These are phyloP conservation scores for Cataglyphis hispanica DNA, from an alignment of 1,140 invertebrate species.

Conservation along the genomic window DNA sequence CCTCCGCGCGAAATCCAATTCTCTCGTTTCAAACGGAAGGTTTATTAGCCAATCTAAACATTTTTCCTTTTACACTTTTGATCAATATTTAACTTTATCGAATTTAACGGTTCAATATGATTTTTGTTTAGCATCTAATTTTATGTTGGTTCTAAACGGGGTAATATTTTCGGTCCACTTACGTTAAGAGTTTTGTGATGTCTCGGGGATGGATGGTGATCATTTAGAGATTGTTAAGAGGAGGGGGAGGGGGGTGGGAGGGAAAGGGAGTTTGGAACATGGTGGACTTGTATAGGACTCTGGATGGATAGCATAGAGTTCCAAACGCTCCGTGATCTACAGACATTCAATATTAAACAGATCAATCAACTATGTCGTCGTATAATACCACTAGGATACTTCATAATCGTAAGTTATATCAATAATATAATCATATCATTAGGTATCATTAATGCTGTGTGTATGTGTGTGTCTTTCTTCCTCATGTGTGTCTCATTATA, in stretches of 20 bases:
- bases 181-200: conserved; percentile 50
- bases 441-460: conserved; percentile 84
- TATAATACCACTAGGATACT: conserved; percentile 86
- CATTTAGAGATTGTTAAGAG: neutral
- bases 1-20: conserved; percentile 50
- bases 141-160: conserved; percentile 27
- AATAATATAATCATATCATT: conserved; percentile 86
- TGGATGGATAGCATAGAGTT: conserved; percentile 86
- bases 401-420: conserved; percentile 86
- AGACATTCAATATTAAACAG: conserved; percentile 87
- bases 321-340: conserved; percentile 87
- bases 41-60: conserved; percentile 27
- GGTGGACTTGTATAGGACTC: conserved; percentile 62
- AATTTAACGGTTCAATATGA: conserved; percentile 45
- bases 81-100: conserved; percentile 46
- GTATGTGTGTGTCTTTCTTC: conserved; percentile 75
- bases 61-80: conserved; percentile 18
- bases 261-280: conserved; percentile 48
- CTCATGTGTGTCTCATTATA: conserved; percentile 74
- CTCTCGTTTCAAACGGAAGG: conserved; percentile 36
- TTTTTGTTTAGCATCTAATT: conserved; percentile 43
- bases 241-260: neutral
- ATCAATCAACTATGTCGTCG: conserved; percentile 87
- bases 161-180: conserved; percentile 42
- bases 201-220: conserved; percentile 39